Percentiles rank a stretch among this genome's conserved stretches.
These are phyloP conservation scores for Spilogale gracilis DNA, from an alignment of 2,113 vertebrate genomes.

Conservation along the genomic window DNA sequence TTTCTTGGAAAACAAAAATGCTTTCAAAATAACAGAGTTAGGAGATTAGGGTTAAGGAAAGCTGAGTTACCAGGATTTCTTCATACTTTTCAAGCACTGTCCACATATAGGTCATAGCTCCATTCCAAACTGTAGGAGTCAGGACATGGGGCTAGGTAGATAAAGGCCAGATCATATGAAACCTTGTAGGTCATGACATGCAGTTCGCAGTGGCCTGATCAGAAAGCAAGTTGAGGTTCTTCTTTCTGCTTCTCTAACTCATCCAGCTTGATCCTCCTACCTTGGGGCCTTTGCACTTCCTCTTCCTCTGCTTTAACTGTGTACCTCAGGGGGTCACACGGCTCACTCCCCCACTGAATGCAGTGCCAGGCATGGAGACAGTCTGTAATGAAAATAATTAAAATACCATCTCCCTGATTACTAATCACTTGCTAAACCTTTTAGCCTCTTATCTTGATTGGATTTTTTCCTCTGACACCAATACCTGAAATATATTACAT, in stretches of 20 bases:
- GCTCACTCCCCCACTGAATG: neutral
- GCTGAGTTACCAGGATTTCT: neutral
- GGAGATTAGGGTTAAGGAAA: neutral
- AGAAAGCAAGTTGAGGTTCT: neutral
- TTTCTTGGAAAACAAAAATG: neutral
- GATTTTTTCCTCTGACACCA: neutral
- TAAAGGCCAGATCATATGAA: neutral
- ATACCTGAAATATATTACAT: neutral
- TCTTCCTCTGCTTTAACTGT: neutral
- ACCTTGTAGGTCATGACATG: neutral
- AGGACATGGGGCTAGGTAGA: neutral
- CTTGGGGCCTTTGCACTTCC: neutral
- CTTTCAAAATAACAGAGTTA: neutral
- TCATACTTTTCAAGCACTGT: neutral
- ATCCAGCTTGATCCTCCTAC: neutral
- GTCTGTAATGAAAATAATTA: neutral
- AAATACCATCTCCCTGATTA: neutral
- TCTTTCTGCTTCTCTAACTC: neutral
- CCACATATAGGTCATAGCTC: neutral
- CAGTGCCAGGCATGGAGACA: neutral
- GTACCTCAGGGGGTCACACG: neutral
- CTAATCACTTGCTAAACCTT: neutral
- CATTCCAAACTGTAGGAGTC: neutral
- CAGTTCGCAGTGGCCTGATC: neutral
- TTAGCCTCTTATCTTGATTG: conserved; percentile 29